Conservation (phyloP, 2,797 vertebrate genomes). For the Bradypodion ventrale region DNA sequence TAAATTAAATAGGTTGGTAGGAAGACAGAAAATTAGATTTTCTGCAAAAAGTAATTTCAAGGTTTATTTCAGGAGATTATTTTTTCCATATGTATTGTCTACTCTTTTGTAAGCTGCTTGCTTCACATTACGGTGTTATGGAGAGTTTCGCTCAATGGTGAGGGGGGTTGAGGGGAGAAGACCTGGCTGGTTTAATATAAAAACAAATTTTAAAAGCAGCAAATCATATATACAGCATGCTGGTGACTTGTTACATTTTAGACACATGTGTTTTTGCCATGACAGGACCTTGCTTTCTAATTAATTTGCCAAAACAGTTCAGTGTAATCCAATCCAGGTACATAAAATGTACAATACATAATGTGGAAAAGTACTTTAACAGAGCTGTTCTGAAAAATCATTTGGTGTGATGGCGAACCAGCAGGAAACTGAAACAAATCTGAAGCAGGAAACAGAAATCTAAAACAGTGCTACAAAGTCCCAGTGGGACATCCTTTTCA, state of each 20-base stretch:
- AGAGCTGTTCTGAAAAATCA: conserved; percentile 67
- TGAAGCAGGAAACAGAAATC: conserved; percentile 73
- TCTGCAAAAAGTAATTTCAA: too few relatives aligned
- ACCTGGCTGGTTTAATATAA: conserved; percentile 28
- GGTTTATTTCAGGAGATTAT: not conserved
- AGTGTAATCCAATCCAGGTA: conserved; percentile 65
- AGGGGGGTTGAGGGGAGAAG: not conserved
- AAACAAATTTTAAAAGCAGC: conserved; percentile 42
- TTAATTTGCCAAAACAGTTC: conserved; percentile 67
- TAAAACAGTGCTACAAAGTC: conserved; percentile 68
- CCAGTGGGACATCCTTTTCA: conserved; percentile 56
- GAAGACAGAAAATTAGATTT: too few relatives aligned
- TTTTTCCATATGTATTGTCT: not conserved
- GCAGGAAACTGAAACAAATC: conserved; percentile 72
- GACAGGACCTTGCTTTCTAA: conserved; percentile 56
- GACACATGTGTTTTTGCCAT: conserved; percentile 51
- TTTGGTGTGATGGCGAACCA: conserved; percentile 62
- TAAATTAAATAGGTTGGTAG: too few relatives aligned
- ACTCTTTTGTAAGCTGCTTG: not conserved
- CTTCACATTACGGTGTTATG: conserved; percentile 4
- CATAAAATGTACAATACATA: conserved; percentile 52
- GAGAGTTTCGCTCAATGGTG: not conserved
- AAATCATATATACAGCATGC: conserved; percentile 52
- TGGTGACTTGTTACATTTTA: conserved; percentile 57
- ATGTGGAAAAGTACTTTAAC: conserved; percentile 70